Evolutionary conservation across 2,888 invertebrate species (phyloP), one percentile per base, ranked within the genome.

Genomic region (Glaucopsyche alexis): DNA sequence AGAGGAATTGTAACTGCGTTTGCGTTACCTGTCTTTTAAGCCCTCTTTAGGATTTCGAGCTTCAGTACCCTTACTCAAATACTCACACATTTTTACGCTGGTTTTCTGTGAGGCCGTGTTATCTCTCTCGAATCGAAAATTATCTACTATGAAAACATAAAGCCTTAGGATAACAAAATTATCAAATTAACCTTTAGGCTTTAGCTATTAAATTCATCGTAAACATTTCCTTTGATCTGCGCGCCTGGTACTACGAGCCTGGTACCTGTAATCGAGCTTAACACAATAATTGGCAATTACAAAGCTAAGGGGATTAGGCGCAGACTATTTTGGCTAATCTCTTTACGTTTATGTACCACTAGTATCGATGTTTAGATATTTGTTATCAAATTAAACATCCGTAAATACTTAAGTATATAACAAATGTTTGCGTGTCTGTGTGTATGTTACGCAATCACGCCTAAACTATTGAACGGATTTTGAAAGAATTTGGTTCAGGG

Each of bases 231-330:
- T 60, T 60, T 60, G 60, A 60, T 29, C 60, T 60, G 60, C 19
- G 60, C 29, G 29, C 29, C 60, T 38, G 11, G 60, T 60, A 29
- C 60, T 29, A 13, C 60, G 29, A 29, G 29, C 60, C 60, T 0
- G 29, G 60, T 60, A 29, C 60, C 60, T 29, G 60, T 60, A 60
- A 60, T 60, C 60, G 60, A 60, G 60, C 60, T 38, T 19, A 60
- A 29, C 38, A 29, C 60, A 60, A 45, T 67, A 67, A 67, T 67
- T 67, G 67, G 16, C 67, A 67, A 67, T 47, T 47, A 45, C 67
- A 67, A 67, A 42, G 45, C 67, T 67, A 47, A 67, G 45, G 42
- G 47, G 67, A 67, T 67, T 19, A 45, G 19, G 16, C 16, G 16
- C 16, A 9, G 11, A 67, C 45, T 45, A 45, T 42, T 67, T 67